phyloP scores from a whole-genome alignment of 1,140 invertebrate species.

The Listronotus oregonensis region DNA sequence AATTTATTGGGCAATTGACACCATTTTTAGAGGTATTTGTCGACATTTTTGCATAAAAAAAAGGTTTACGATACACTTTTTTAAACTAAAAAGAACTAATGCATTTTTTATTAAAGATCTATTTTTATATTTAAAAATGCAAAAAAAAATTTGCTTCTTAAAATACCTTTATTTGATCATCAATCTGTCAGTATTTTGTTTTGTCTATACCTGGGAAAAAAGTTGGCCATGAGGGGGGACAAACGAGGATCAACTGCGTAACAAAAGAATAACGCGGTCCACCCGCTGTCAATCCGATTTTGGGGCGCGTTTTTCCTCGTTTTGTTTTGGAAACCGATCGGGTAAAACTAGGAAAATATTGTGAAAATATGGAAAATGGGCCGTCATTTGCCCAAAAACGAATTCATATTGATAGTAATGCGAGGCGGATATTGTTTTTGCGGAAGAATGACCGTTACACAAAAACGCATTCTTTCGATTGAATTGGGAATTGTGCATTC shows the following conservation, averaged over 20 bases:
- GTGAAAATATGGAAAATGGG: slow-evolving; percentile 36
- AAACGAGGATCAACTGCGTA: background rate
- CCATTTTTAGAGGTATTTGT: background rate
- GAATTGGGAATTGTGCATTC: slow-evolving; percentile 31
- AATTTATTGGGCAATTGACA: slow-evolving; percentile 13
- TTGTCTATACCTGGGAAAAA: slow-evolving; percentile 3
- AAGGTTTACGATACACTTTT: too few relatives aligned
- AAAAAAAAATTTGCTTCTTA: too few relatives aligned
- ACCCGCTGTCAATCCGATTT: slow-evolving; percentile 17
- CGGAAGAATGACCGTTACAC: slow-evolving; percentile 32
- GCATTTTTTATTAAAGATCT: too few relatives aligned
- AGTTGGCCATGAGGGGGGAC: slow-evolving; percentile 9
- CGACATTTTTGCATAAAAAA: background rate
- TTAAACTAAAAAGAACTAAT: too few relatives aligned
- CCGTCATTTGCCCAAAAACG: slow-evolving; percentile 33
- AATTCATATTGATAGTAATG: slow-evolving; percentile 31
- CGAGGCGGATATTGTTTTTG: slow-evolving; percentile 34
- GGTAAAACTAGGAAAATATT: slow-evolving; percentile 20
- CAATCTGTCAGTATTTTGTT: slow-evolving; percentile 7
- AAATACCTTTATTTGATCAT: too few relatives aligned
- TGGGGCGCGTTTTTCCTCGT: slow-evolving; percentile 4
- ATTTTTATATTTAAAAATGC: too few relatives aligned
- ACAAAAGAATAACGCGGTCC: slow-evolving; percentile 18
- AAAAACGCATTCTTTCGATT: slow-evolving; percentile 38
- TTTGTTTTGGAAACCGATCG: slow-evolving; percentile 25